Base-by-base conservation (phyloP, 2,888 invertebrate genomes). In the Meiosimyza decipiens region DNA sequence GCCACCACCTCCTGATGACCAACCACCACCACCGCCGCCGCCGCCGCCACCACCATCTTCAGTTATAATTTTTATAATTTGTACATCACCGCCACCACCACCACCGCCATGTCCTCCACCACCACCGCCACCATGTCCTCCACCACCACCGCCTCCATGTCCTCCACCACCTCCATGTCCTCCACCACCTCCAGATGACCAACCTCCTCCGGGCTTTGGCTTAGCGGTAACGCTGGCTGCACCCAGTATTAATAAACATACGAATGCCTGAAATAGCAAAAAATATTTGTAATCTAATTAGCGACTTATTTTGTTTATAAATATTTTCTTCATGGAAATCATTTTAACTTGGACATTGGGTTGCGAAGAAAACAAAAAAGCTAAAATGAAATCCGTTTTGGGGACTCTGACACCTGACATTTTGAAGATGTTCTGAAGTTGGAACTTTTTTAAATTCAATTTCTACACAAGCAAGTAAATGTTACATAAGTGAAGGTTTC, bases 231-330 rank as follows among this genome's bases (percentile, higher is more conserved):
- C 85, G 59, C 84, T 82, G 75, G 84, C 84, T 33, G 79, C 84
- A 72, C 85, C 84, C 73, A 85, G 80, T 55, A 85, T 76, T 71
- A 86, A 75, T 72, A 85, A 79, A 80, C 84, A 85, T 70, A 86
- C 81, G 77, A 84, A 84, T 65, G 82, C 83, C 86, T 85, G 71
- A 40, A 74, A 75, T 40, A 67, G 6, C 40, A 40, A 40, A 40
- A 40, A 71, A 7, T 16, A 1, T 54, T 40, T 28, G 28, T 28
- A 28, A 28, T 28, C 28, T 28, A 3, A 28, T 28, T 28, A 28
- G 28, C 28, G 28, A 28, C 28, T 4, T 28, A 28, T 28, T 28
- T 28, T 28, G 22, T 22, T 22, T 22, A 22, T 28, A 28, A 28
- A 28, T 28, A 28, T 28, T 28, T 28, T 28, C 28, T 28, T 28